Conservation (phyloP, 1,140 invertebrate genomes). For the Babylonia areolata region DNA sequence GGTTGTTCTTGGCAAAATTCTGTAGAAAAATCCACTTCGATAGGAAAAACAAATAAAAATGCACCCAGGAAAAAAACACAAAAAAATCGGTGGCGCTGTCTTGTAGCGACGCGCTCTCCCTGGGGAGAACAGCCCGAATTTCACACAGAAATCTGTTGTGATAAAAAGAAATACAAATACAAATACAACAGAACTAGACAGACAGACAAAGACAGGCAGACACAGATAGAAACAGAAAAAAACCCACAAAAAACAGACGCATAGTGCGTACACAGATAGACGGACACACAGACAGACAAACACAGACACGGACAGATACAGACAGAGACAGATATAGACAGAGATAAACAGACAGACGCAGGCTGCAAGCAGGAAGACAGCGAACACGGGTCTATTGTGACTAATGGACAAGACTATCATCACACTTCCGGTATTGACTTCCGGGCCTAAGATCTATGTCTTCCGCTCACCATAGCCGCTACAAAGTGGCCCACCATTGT, state of each 20-base stretch:
- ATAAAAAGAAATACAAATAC: too few relatives aligned
- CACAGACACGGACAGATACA: neutral
- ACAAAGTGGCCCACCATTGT: neutral
- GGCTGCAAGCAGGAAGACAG: neutral
- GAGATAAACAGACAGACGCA: neutral
- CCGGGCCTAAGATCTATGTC: slow-evolving; percentile 2
- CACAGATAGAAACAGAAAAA: neutral
- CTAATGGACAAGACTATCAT: neutral
- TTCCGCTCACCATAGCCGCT: too few relatives aligned
- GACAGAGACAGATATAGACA: neutral
- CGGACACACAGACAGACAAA: neutral
- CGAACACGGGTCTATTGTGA: neutral
- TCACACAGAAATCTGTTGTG: too few relatives aligned
- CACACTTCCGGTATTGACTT: slow-evolving; percentile 2
- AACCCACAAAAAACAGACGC: too few relatives aligned
- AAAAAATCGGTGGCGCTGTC: too few relatives aligned
- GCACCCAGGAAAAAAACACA: too few relatives aligned
- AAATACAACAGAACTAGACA: slow-evolving; percentile 28
- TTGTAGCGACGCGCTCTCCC: too few relatives aligned
- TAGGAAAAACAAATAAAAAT: too few relatives aligned
- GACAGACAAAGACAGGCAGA: slow-evolving; percentile 7
- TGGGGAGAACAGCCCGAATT: too few relatives aligned
- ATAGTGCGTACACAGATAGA: too few relatives aligned
- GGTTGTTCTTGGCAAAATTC: too few relatives aligned
- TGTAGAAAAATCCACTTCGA: too few relatives aligned